Conservation (phyloP, 2,888 invertebrate species). For the Calameuta pallipes region DNA sequence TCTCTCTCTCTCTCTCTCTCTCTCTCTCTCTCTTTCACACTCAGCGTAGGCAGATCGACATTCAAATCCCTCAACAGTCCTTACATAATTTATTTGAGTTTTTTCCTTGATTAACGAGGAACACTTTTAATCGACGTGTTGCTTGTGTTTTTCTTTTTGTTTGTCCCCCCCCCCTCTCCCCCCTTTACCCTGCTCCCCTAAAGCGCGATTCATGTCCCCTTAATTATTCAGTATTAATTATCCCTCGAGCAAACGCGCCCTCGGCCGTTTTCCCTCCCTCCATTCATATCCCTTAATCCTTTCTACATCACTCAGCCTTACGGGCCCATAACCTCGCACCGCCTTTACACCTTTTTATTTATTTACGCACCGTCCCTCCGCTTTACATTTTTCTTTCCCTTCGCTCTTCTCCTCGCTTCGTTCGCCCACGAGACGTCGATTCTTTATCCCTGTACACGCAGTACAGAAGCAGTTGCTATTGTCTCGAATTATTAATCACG, state of each 20-base stretch:
- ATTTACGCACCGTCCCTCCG: slow-evolving; percentile 22
- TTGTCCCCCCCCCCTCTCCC: not conserved
- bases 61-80: slow-evolving; percentile 14
- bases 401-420: not conserved
- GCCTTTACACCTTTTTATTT: slow-evolving; percentile 1
- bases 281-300: not conserved
- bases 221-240: slow-evolving; percentile 21
- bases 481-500: no score
- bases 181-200: not conserved
- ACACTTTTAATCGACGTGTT: slow-evolving; percentile 3
- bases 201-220: slow-evolving; percentile 4
- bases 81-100: slow-evolving; percentile 18
- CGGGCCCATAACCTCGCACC: not conserved
- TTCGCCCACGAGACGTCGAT: not conserved
- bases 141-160: slow-evolving; percentile 10
- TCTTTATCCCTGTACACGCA: slow-evolving; percentile 3
- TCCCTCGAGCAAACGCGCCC: slow-evolving; percentile 7
- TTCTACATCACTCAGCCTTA: no score
- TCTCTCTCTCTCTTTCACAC: slow-evolving; percentile 15
- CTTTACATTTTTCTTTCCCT: slow-evolving; percentile 26
- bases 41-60: slow-evolving; percentile 6
- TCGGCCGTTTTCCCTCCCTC: not conserved
- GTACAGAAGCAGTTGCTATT: not conserved
- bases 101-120: slow-evolving; percentile 18
- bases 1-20: slow-evolving; percentile 15